Base-by-base conservation (phyloP, 2,888 invertebrate species). In the Ophonus ardosiacus region DNA sequence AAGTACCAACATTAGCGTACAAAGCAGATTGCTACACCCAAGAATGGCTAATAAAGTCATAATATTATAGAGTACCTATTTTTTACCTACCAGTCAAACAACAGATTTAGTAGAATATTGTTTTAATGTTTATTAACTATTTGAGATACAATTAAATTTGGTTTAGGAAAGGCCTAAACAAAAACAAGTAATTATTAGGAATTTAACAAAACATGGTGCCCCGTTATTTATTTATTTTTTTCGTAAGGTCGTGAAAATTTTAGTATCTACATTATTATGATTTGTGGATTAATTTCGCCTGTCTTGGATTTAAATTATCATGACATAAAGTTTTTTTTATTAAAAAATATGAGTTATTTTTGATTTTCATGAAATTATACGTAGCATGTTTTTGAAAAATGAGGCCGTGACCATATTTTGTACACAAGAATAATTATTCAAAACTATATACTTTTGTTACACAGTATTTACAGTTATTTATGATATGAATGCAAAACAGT, bases 251-350 rank as follows among this genome's bases (percentile, higher is more conserved):
- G 10, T 51, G 10, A 51, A 51, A 51, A 13, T 51, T 51, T 51
- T 51, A 51, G 43, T 13, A 13, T 13, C 43, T 10, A 10, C 10
- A 51, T 74, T 43, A 74, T 74, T 43, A 74, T 74, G 74, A 74
- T 74, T 74, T 51, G 51, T 74, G 21, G 74, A 74, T 74, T 74
- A 51, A 74, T 74, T 74, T 18, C 21, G 43, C 74, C 51, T 74
- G 74, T 74, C 21, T 43, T 21, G 74, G 51, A 56, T 21, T 74
- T 74, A 74, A 74, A 74, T 17, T 21, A 56, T 74, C 51, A 51
- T 74, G 24, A 74, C 51, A 43, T 43, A n/a, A 15, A 38, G 15
- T 38, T 51, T 40, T 74, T 17, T 17, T 68, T 38, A 68, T 68
- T 38, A 68, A 68, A 68, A 24, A 68, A 68, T 68, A 68, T 68